Evolutionary conservation across 2,797 vertebrate genomes (phyloP), one percentile per base, ranked within the genome.

Genomic region (Hipposideros larvatus): DNA sequence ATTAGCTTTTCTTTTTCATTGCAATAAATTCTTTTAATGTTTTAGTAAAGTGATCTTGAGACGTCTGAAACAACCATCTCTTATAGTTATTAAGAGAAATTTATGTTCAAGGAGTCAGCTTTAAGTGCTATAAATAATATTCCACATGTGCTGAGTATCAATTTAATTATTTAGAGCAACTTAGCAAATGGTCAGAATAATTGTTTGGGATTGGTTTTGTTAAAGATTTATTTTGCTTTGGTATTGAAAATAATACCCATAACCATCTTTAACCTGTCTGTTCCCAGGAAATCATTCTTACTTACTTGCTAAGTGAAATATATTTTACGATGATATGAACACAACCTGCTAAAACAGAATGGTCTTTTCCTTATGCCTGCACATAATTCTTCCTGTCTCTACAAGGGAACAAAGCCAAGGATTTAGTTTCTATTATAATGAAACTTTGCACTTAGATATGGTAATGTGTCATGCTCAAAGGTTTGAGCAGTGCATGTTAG

Each of bases 171-270:
- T 91, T 80, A 93, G 31, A 53, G 43, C 37, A 87, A 16, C 7
- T 80, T 89, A 78, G 15, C 48, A 75, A 37, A 78, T 87, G 59
- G 31, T 83, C 61, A 57, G 10, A 65, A 34, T 95, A 88, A 84
- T 92, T 89, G 74, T 10, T 87, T 92, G 26, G 75, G 28, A 66
- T 77, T 92, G 34, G 31, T 70, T 96, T 92, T 82, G 11, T 87
- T 82, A 87, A 92, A 78, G 48, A 71, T 66, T 82, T 68, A 53
- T 84, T 93, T 94, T 96, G 48, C 51, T 95, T 90, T 78, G 16
- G n/a, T 90, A 55, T 55, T 80, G 43, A 77, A 93, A 90, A 89
- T 79, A 78, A 79, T 63, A 70, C 11, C 41, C 53, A 0, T 84
- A 80, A 82, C 66, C 13, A 43, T 31, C 59, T 66, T 96, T 88